Evolutionary conservation across 2,888 invertebrate genomes (phyloP), one percentile per base, ranked within the genome.

Genomic region (Congeria kusceri): DNA sequence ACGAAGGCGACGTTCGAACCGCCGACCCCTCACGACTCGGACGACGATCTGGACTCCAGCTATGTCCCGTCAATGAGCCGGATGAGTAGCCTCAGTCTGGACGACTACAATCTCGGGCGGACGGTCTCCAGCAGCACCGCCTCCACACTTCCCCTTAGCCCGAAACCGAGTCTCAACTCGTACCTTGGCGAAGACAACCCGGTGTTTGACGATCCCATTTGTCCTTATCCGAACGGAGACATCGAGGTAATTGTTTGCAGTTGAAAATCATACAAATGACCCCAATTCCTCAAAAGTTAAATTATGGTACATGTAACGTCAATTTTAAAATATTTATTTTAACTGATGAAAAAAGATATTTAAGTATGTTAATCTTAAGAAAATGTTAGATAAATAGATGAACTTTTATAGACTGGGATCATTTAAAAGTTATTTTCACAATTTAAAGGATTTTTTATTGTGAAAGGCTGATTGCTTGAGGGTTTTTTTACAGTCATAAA

Each of bases 1-100:
- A 77, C 90, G 5, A 89, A 88, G 65, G 77, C 85, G 49, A 84
- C 71, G 11, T 77, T 65, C 59, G 83, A 83, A 28, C 80, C 83
- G 11, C 80, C 75, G 5, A 83, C 83, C 18, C 83, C 83, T 0
- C 70, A 69, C 25, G 80, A 80, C 29, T 80, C 80, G 4, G 74
- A 73, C 11, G 83, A 83, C 25, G 83, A 83, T 25, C 57, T 72
- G 0, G 80, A 83, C 46, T 62, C 68, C 27, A 71, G 70, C 15
- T 77, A 78, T 27, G 72, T 74, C 3, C 77, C 77, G 13, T 77
- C 79, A 1, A 63, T 79, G 49, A 80, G 80, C 59, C 71, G 83
- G 20, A 71, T 80, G 76, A 83, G 83, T 53, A 83, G 80, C 46
- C 62, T 72, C 18, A 80, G 75, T 27, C 49, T 65, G 18, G 81